Conservation (phyloP, 2,113 vertebrate species). For the Oryzias curvinotus region DNA sequence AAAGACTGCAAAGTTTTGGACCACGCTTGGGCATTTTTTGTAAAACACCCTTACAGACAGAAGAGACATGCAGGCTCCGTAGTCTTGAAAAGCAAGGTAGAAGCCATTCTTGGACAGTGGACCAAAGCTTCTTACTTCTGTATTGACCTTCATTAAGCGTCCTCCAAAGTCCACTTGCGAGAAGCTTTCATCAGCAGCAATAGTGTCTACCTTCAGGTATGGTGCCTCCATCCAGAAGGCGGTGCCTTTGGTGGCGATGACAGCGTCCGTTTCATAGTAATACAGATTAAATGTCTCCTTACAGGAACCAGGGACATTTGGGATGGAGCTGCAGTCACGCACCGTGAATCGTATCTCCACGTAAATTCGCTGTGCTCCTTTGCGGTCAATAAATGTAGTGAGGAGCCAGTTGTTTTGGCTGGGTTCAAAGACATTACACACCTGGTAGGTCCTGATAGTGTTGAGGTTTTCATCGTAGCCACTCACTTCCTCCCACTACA, state of each 20-base stretch:
- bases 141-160: constrained; percentile 98
- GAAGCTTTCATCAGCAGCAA: constrained; percentile 98
- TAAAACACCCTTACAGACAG: constrained; percentile 97
- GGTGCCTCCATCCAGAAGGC: constrained; percentile 98
- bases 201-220: constrained; percentile 99
- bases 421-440: constrained; percentile 97
- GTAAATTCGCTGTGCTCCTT: constrained; percentile 92
- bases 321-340: constrained; percentile 97
- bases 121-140: constrained; percentile 95
- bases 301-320: constrained; percentile 95
- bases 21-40: constrained; percentile 97
- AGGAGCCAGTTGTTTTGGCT: constrained; percentile 99
- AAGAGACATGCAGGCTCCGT: constrained; percentile 97
- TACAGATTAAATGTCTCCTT: constrained; percentile 99
- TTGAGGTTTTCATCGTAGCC: constrained; percentile 99
- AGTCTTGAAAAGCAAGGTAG: constrained; percentile 98
- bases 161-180: constrained; percentile 99
- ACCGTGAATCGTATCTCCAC: constrained; percentile 98
- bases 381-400: constrained; percentile 94
- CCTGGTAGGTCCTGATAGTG: constrained; percentile 98
- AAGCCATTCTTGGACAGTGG: constrained; percentile 94
- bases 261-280: constrained; percentile 95
- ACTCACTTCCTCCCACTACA: constrained; percentile 98
- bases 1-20: constrained; percentile 97
- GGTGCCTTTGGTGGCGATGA: constrained; percentile 94